Conservation (phyloP, 2,888 invertebrate genomes). For the Palloptera scutellata region DNA sequence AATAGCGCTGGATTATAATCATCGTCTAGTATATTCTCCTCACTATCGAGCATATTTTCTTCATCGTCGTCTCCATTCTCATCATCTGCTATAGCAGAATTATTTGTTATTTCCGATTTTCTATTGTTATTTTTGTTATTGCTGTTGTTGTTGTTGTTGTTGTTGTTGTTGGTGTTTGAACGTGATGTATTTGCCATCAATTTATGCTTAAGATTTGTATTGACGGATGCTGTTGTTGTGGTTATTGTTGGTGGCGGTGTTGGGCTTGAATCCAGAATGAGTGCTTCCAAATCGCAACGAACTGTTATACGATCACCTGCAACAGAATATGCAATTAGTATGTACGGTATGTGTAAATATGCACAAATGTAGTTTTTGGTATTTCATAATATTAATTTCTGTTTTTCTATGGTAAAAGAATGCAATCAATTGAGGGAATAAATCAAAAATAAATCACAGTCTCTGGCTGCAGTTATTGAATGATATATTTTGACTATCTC, state of each 20-base stretch:
- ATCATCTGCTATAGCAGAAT: conserved; percentile 41
- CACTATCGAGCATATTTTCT: conserved; percentile 42
- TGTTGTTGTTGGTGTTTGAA: conserved; percentile 37
- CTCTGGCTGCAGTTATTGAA: too few relatives aligned
- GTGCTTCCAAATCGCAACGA: conserved; percentile 83
- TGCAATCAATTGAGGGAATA: too few relatives aligned
- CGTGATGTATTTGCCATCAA: background rate
- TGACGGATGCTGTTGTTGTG: conserved; percentile 18
- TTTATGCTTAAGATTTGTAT: background rate
- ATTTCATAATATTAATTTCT: too few relatives aligned
- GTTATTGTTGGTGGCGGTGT: conserved; percentile 24
- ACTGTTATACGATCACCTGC: conserved; percentile 82
- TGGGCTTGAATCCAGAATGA: conserved; percentile 65
- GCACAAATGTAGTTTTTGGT: too few relatives aligned
- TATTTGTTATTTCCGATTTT: conserved; percentile 42
- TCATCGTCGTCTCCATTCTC: conserved; percentile 45
- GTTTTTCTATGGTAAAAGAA: too few relatives aligned
- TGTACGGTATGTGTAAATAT: too few relatives aligned
- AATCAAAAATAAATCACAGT: too few relatives aligned
- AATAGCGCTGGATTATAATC: conserved; percentile 43
- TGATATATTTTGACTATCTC: too few relatives aligned
- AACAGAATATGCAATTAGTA: too few relatives aligned
- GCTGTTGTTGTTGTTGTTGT: conserved; percentile 43
- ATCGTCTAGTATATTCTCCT: conserved; percentile 41
- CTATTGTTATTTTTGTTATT: conserved; percentile 42